Percentiles rank a stretch among this genome's conserved stretches.
These are phyloP conservation scores for Lasioglossum figueresi DNA, from an alignment of 2,888 invertebrate genomes.

Conservation along the genomic window DNA sequence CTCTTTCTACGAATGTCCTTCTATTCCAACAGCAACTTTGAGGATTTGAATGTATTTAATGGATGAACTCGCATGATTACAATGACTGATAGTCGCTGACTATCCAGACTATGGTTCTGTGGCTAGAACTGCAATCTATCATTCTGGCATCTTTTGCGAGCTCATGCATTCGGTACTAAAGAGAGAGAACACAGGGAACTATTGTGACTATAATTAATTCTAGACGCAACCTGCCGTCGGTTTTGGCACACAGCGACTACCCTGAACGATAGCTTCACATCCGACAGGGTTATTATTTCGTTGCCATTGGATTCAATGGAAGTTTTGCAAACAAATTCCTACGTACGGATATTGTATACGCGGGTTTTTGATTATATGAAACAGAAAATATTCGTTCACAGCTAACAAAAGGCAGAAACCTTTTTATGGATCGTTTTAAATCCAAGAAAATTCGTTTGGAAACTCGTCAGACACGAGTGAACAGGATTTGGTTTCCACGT, in stretches of 20 bases:
- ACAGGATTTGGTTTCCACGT: background rate
- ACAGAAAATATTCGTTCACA: background rate
- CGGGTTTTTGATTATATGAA: background rate
- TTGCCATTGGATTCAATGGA: background rate
- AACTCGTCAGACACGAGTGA: background rate
- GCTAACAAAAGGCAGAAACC: background rate
- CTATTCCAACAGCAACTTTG: background rate
- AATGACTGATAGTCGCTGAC: background rate
- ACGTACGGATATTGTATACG: background rate
- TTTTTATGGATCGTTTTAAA: background rate
- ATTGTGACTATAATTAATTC: background rate
- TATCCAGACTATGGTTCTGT: background rate
- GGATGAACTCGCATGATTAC: background rate
- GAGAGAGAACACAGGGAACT: background rate
- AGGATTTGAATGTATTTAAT: background rate
- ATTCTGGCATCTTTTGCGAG: background rate
- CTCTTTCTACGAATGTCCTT: background rate
- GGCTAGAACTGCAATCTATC: background rate
- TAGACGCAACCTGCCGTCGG: background rate
- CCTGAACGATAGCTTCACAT: background rate
- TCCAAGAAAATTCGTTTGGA: background rate
- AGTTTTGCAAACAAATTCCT: background rate
- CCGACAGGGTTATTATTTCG: background rate
- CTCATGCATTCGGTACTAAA: background rate
- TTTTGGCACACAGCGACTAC: background rate